Base-by-base conservation (phyloP, 2,113 vertebrate species). In the Cavia porcellus region DNA sequence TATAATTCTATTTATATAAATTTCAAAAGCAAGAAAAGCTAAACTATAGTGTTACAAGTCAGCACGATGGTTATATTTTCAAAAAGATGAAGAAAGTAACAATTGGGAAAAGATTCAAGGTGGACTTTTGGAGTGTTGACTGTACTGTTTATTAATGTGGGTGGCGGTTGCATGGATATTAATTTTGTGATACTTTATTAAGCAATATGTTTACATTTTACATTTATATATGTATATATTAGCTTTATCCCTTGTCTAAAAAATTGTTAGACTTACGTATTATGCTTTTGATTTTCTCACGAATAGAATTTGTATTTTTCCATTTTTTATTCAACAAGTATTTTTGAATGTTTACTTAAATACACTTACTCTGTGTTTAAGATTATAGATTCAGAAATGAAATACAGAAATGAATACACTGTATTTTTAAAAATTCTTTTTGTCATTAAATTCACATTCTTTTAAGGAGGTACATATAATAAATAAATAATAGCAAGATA, bases 11-110 rank as follows among this genome's bases (percentile, higher is more conserved):
- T 35, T 79, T 55, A 74, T 74, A 24, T 35, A 55, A 94, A 66
- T 25, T 81, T 88, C 55, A 61, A 30, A 97, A 74, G 38, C 3
- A 61, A 55, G 11, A 28, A 81, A 88, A 62, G 22, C 79, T 77
- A 70, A 90, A 47, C 30, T 52, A 25, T 3, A 62, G 3, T 24
- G 52, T 24, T 87, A 12, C 74, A 70, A 50, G 19, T 35, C 22
- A 45, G 4, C 42, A 52, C n/a, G 25, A 6, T 38, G 10, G 38
- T 32, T 38, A 20, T 14, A 47, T 77, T 45, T 61, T 22, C 10
- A 81, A 86, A 35, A 66, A 0, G 7, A 75, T 14, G 7, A 93
- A 24, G 35, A 93, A 64, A 57, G 25, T 9, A 19, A n/a, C 11
- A 35, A 66, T 15, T 50, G 5, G 6, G 30, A 95, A 61, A 19